Conservation (phyloP, 2,113 vertebrate genomes). For the Pedetes capensis region DNA sequence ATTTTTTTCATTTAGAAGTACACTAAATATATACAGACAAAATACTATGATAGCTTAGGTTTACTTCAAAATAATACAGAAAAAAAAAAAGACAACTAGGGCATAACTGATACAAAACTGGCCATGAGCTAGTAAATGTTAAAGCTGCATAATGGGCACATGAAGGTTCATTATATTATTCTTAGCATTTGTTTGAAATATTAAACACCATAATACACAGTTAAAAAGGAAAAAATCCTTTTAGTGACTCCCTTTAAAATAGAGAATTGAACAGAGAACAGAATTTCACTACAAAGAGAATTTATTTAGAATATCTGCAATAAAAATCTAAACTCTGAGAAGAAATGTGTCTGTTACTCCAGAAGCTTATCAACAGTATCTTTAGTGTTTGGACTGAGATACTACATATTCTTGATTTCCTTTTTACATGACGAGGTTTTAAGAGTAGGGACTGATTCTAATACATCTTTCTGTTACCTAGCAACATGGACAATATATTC, state of each 20-base stretch:
- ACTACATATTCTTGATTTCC: no score
- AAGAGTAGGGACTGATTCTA: no score
- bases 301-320: neutral
- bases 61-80: no score
- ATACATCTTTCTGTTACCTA: neutral
- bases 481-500: neutral
- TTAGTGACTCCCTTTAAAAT: neutral
- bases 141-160: no score
- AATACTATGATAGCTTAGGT: neutral
- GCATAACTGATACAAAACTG: neutral
- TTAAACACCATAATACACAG: neutral
- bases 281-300: neutral
- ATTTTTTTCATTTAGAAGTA: neutral
- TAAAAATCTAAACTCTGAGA: constrained; percentile 1
- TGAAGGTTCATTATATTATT: neutral
- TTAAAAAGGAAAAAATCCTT: neutral
- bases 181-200: neutral
- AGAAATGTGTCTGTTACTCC: neutral
- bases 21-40: neutral
- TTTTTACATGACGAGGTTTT: no score
- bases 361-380: neutral
- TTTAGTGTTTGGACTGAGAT: no score
- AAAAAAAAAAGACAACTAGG: neutral
- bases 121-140: neutral
- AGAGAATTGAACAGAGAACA: neutral